phyloP scores from a whole-genome alignment of 1,140 invertebrate species.

The Bombus sylvicola region DNA sequence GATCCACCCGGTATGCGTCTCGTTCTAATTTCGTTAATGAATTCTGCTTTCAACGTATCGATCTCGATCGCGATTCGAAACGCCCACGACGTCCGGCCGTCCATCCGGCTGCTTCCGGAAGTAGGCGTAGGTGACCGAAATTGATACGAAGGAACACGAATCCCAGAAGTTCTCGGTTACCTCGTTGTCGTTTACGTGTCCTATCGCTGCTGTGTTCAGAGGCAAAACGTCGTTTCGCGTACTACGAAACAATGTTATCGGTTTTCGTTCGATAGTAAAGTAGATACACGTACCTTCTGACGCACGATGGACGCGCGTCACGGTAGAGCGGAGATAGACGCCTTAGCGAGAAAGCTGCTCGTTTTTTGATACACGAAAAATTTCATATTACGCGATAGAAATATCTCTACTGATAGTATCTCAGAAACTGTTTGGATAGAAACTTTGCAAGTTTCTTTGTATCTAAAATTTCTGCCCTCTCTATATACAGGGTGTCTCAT shows the following conservation, averaged over 20 bases:
- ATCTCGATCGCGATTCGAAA: conserved; percentile 38
- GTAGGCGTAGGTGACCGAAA: conserved; percentile 50
- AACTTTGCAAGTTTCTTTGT: too few species aligned
- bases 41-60: conserved; percentile 4
- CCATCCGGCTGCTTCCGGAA: conserved; percentile 39
- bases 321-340: background rate
- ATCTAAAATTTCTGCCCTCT: too few species aligned
- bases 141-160: conserved; percentile 26
- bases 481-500: too few species aligned
- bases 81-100: conserved; percentile 32
- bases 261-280: background rate
- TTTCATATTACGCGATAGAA: too few species aligned
- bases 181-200: background rate
- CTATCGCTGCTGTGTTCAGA: too few species aligned
- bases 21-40: conserved; percentile 18
- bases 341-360: too few species aligned
- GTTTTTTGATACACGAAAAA: too few species aligned
- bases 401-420: too few species aligned
- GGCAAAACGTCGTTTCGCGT: background rate
- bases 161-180: background rate
- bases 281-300: background rate
- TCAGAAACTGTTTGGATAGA: too few species aligned
- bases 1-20: background rate
- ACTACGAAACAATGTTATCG: conserved; percentile 18
- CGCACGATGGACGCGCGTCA: background rate